Percentiles rank a stretch among this genome's conserved stretches.
Conservation (phyloP, 2,888 invertebrate genomes). For the Sesia apiformis region DNA sequence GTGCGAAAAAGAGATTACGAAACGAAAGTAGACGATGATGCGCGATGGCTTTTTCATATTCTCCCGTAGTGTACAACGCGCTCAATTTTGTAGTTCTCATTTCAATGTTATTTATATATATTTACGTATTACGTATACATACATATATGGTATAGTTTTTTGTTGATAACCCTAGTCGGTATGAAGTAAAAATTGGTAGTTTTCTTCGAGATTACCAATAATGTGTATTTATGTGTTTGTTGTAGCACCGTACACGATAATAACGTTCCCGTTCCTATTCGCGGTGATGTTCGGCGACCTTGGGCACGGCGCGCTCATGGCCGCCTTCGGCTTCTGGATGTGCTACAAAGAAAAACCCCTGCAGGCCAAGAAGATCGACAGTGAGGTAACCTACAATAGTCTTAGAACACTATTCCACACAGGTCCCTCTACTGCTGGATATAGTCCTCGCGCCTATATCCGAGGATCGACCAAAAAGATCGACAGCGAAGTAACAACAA, state of each 20-base stretch:
- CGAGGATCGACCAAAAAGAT: not conserved
- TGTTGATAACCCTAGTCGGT: not conserved
- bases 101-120: too few relatives aligned
- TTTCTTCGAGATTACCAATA: not conserved
- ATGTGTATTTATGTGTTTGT: not conserved
- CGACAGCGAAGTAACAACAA: not conserved
- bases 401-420: not conserved
- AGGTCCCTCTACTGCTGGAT: too few relatives aligned
- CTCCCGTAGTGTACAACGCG: too few relatives aligned
- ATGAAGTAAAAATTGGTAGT: too few relatives aligned
- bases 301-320: slow-evolving; percentile 96
- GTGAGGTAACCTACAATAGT: slow-evolving; percentile 76
- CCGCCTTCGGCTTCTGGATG: slow-evolving; percentile 94
- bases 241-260: slow-evolving; percentile 93
- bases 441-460: too few relatives aligned
- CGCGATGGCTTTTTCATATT: too few relatives aligned
- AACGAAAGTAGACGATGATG: too few relatives aligned
- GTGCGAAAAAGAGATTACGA: too few relatives aligned
- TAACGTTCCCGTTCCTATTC: slow-evolving; percentile 98
- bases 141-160: not conserved
- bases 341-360: slow-evolving; percentile 94
- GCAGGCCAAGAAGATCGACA: slow-evolving; percentile 89
- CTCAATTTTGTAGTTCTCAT: too few relatives aligned
- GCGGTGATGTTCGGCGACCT: slow-evolving; percentile 99
- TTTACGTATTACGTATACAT: too few relatives aligned